These are phyloP conservation scores for Corydoras sp. DNA, from an alignment of 2,113 vertebrate genomes.

Conservation along the genomic window DNA sequence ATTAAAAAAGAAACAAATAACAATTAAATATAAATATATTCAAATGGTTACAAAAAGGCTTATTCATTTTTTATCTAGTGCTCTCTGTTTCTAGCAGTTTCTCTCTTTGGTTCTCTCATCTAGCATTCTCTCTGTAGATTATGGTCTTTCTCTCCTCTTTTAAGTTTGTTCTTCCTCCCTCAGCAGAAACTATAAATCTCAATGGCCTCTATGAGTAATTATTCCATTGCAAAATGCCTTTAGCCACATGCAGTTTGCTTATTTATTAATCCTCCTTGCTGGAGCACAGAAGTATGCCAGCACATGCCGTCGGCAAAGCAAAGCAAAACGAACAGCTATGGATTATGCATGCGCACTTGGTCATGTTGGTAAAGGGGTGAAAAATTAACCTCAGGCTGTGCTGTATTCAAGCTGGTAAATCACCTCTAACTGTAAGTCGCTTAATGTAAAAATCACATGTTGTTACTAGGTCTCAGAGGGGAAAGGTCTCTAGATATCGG, in stretches of 20 bases:
- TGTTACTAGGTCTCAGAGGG: no score
- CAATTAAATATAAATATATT: no score
- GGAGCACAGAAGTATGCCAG: slow-evolving; percentile 16
- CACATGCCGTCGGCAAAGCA: slow-evolving; percentile 22
- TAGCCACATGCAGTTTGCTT: slow-evolving; percentile 9
- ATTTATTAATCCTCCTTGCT: slow-evolving; percentile 31
- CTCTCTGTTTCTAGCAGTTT: no score
- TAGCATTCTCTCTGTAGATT: background rate
- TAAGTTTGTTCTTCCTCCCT: background rate
- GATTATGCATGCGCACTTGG: slow-evolving; percentile 27
- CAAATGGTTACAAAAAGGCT: no score
- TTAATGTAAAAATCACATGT: background rate
- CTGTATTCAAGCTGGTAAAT: slow-evolving; percentile 4
- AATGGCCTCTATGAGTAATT: slow-evolving; percentile 26
- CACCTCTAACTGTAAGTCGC: slow-evolving; percentile 12
- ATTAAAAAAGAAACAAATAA: no score
- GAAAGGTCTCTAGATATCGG: no score
- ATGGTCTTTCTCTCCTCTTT: background rate
- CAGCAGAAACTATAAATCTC: slow-evolving; percentile 31
- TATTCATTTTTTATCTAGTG: no score
- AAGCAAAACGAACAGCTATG: slow-evolving; percentile 22
- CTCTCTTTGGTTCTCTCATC: background rate
- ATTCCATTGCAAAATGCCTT: slow-evolving; percentile 24
- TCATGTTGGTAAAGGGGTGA: slow-evolving; percentile 17
- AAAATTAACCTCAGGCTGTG: slow-evolving; percentile 28